phyloP scores from a whole-genome alignment of 2,888 invertebrate genomes.

The Chydorus sphaericus region DNA sequence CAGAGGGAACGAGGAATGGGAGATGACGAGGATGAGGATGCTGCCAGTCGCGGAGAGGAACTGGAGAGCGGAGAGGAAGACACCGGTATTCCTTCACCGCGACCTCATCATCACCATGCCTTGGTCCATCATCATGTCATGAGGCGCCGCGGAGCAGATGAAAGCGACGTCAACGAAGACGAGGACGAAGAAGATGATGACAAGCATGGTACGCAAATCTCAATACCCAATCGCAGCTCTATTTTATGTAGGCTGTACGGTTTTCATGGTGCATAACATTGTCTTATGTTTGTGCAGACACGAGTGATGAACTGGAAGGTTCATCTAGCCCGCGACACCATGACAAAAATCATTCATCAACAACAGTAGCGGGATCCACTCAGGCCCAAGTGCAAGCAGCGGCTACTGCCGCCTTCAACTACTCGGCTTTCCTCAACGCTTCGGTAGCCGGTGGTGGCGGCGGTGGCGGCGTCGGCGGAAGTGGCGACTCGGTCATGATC shows the following conservation, averaged over 20 bases:
- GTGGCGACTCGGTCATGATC: slow-evolving; percentile 35
- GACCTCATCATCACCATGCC: slow-evolving; percentile 26
- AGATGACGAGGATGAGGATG: slow-evolving; percentile 12
- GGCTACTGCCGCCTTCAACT: slow-evolving; percentile 47
- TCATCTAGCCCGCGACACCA: slow-evolving; percentile 7
- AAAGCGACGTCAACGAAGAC: slow-evolving; percentile 24
- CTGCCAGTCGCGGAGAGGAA: slow-evolving; percentile 42
- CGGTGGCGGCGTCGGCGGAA: slow-evolving; percentile 64
- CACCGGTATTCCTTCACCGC: slow-evolving; percentile 44
- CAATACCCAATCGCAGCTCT: neutral
- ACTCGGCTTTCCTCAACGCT: slow-evolving; percentile 36
- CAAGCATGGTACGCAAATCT: slow-evolving; percentile 47
- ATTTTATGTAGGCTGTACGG: slow-evolving; percentile 24
- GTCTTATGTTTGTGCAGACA: slow-evolving; percentile 1
- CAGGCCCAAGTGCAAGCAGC: slow-evolving; percentile 13
- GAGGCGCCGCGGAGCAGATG: slow-evolving; percentile 17
- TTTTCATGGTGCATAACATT: neutral
- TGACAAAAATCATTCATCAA: slow-evolving; percentile 3
- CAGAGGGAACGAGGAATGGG: slow-evolving; percentile 2
- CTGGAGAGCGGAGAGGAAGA: too few relatives aligned
- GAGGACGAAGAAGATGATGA: slow-evolving; percentile 52
- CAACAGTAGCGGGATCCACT: neutral
- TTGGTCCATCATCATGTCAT: slow-evolving; percentile 11
- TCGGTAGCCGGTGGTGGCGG: slow-evolving; percentile 27
- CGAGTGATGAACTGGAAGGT: slow-evolving; percentile 10